Conservation (phyloP, 2,113 vertebrate genomes). For the Turnix velox region DNA sequence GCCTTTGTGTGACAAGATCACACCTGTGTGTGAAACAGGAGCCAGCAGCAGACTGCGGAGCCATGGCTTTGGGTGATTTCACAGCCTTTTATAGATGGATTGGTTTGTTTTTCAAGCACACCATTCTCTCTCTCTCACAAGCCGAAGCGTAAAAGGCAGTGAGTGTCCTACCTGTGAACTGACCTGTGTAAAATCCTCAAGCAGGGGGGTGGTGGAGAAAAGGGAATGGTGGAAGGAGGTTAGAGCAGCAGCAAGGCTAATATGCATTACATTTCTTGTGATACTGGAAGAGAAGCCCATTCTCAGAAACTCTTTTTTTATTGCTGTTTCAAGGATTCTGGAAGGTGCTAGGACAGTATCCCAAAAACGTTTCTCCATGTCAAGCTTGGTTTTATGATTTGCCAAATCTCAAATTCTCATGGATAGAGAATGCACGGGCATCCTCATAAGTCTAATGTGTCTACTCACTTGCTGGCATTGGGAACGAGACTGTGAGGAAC, state of each 20-base stretch:
- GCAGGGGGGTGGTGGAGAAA: neutral
- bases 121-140: neutral
- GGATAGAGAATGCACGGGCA: neutral
- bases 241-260: neutral
- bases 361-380: neutral
- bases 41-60: neutral
- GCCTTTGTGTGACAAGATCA: slow-evolving; percentile 16
- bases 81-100: neutral
- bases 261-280: neutral
- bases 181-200: slow-evolving; percentile 19
- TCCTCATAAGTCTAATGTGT: neutral
- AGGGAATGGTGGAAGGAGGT: neutral
- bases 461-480: neutral
- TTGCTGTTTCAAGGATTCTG: neutral
- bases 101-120: neutral
- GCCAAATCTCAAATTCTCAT: neutral
- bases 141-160: neutral
- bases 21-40: slow-evolving; percentile 10
- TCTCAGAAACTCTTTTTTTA: neutral
- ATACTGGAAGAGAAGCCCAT: neutral
- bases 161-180: slow-evolving; percentile 19
- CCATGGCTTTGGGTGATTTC: neutral
- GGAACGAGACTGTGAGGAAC: neutral
- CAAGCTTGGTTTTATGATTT: neutral
- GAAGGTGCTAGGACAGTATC: neutral